Percentiles rank a stretch among this genome's conserved stretches.
Evolutionary conservation across 2,888 invertebrate species (phyloP).

Genomic region (Deilephila elpenor): DNA sequence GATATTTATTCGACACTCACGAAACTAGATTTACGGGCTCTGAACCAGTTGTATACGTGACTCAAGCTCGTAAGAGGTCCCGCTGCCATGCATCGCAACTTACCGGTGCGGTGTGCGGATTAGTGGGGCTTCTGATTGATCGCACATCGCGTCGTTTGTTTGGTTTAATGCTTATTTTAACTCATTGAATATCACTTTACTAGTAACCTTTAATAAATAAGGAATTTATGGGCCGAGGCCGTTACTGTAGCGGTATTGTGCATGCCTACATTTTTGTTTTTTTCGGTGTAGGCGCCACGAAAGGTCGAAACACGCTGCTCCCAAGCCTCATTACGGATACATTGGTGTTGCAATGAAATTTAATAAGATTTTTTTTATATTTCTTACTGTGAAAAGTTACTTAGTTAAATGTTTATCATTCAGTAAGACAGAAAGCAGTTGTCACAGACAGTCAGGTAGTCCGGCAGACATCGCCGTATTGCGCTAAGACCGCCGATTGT

Average conservation of each 20-base stretch:
- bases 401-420: neutral
- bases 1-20: conserved; percentile 59
- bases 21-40: conserved; percentile 64
- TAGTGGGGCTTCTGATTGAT: conserved; percentile 26
- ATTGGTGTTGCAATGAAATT: neutral
- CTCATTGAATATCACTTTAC: conserved; percentile 27
- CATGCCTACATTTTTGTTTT: neutral
- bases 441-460: too few species aligned
- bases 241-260: neutral
- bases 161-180: neutral
- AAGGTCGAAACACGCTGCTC: neutral
- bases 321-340: neutral
- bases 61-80: conserved; percentile 21
- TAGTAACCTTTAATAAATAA: conserved; percentile 5
- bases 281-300: neutral
- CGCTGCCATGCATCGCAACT: conserved; percentile 4
- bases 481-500: too few species aligned
- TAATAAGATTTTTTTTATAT: neutral
- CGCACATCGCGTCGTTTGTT: conserved; percentile 7
- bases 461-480: too few species aligned
- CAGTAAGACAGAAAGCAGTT: too few species aligned
- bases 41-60: conserved; percentile 54
- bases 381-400: neutral
- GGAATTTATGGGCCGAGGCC: neutral
- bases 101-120: conserved; percentile 11